Conservation (phyloP, 2,888 invertebrate genomes). For the Andrena hattorfiana region DNA sequence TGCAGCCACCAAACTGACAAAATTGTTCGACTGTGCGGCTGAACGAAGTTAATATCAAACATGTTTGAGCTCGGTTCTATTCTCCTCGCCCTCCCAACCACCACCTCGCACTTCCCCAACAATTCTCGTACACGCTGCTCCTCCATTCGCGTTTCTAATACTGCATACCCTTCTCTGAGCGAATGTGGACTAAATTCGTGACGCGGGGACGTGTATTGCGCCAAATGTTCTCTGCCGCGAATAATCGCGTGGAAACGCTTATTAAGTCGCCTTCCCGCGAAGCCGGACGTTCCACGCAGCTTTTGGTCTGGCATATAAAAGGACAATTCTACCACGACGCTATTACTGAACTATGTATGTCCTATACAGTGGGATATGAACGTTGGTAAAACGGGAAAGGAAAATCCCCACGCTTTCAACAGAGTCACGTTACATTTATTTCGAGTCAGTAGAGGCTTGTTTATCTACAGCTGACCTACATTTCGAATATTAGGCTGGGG, state of each 20-base stretch:
- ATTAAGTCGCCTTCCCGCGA: constrained; percentile 25
- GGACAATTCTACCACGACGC: constrained; percentile 5
- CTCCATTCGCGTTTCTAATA: constrained; percentile 53
- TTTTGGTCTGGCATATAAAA: not conserved
- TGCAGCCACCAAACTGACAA: constrained; percentile 53
- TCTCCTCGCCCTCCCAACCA: constrained; percentile 14
- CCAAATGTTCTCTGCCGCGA: constrained; percentile 18
- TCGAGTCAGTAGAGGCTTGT: not conserved
- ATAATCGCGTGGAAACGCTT: constrained; percentile 54
- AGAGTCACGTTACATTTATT: not conserved
- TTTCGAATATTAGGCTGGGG: not conserved
- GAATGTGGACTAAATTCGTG: constrained; percentile 53
- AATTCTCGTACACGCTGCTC: constrained; percentile 50
- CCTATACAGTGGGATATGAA: not conserved
- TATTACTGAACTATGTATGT: not conserved
- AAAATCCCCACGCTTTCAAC: not conserved
- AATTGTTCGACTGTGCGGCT: constrained; percentile 60
- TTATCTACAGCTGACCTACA: not conserved
- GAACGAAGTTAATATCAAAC: constrained; percentile 67
- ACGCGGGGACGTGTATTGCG: constrained; percentile 42
- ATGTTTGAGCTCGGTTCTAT: constrained; percentile 50
- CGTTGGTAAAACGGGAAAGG: not conserved
- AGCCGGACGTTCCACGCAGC: not conserved
- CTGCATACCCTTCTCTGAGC: constrained; percentile 23
- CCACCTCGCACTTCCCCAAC: constrained; percentile 52